A percentile compares a stretch with the other conserved stretches of the same genome.
Conservation (phyloP, 2,888 invertebrate species). For the Coenonympha arcania region DNA sequence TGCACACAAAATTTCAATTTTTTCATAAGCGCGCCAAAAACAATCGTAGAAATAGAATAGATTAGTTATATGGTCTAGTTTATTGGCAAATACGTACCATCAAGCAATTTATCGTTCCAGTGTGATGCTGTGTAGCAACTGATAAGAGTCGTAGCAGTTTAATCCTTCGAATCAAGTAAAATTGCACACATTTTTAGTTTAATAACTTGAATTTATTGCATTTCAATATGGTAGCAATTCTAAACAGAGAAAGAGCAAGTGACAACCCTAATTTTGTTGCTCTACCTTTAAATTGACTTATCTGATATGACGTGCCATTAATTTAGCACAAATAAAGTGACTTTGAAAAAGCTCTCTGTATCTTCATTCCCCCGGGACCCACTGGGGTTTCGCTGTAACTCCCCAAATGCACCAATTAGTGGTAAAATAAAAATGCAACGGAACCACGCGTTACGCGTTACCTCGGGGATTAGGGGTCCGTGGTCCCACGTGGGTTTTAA, state of each 20-base stretch:
- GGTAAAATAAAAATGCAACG: constrained; percentile 70
- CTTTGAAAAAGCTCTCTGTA: constrained; percentile 59
- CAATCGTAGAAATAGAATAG: no score
- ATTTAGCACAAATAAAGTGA: constrained; percentile 55
- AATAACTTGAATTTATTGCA: no score
- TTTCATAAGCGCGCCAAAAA: no score
- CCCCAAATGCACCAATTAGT: constrained; percentile 70
- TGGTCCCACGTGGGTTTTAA: constrained; percentile 65
- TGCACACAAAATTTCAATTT: no score
- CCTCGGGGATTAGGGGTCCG: constrained; percentile 41
- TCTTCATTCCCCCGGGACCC: constrained; percentile 46
- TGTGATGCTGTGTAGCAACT: no score
- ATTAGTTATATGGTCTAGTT: no score
- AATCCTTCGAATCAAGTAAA: no score
- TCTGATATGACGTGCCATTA: constrained; percentile 29
- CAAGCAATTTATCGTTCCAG: no score
- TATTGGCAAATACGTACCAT: no score
- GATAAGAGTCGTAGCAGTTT: no score
- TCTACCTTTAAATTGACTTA: constrained; percentile 17
- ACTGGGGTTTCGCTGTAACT: constrained; percentile 51
- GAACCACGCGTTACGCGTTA: constrained; percentile 61
- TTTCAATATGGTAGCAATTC: no score
- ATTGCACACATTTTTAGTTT: no score
- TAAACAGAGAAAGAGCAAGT: background rate
- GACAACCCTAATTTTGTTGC: background rate